Conservation (phyloP, 1,140 invertebrate species). For the Lordiphosa clarofinis region DNA sequence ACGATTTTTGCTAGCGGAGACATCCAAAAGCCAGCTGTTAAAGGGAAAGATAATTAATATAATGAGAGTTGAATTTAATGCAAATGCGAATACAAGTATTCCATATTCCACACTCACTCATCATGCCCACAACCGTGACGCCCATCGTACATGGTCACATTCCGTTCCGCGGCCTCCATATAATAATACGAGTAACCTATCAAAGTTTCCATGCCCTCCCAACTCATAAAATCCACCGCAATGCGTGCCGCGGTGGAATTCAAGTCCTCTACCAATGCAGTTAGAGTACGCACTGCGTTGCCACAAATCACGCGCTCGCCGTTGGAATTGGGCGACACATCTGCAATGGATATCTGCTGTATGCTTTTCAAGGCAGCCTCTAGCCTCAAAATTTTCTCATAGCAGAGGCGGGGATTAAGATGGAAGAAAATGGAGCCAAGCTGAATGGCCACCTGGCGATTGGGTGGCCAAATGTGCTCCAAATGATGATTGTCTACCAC, state of each 20-base stretch:
- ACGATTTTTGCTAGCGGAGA: slow-evolving; percentile 41
- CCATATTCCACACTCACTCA: slow-evolving; percentile 32
- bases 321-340: slow-evolving; percentile 92
- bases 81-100: background rate
- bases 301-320: slow-evolving; percentile 93
- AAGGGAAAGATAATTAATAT: background rate
- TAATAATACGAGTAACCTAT: slow-evolving; percentile 89
- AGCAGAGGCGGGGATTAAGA: slow-evolving; percentile 95
- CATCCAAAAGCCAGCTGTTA: slow-evolving; percentile 79
- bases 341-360: slow-evolving; percentile 82
- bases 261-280: slow-evolving; percentile 40
- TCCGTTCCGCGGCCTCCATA: slow-evolving; percentile 84
- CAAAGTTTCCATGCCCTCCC: slow-evolving; percentile 84
- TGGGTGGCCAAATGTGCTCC: slow-evolving; percentile 92
- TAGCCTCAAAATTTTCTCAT: slow-evolving; percentile 85
- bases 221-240: slow-evolving; percentile 82
- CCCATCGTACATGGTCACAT: slow-evolving; percentile 88
- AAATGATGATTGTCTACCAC: slow-evolving; percentile 95
- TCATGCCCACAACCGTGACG: slow-evolving; percentile 90
- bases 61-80: background rate
- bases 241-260: slow-evolving; percentile 82
- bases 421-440: slow-evolving; percentile 92
- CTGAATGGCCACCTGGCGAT: slow-evolving; percentile 81
- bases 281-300: slow-evolving; percentile 15
- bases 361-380: slow-evolving; percentile 34